Base-by-base conservation (phyloP, 1,140 invertebrate genomes). In the Triops longicaudatus region DNA sequence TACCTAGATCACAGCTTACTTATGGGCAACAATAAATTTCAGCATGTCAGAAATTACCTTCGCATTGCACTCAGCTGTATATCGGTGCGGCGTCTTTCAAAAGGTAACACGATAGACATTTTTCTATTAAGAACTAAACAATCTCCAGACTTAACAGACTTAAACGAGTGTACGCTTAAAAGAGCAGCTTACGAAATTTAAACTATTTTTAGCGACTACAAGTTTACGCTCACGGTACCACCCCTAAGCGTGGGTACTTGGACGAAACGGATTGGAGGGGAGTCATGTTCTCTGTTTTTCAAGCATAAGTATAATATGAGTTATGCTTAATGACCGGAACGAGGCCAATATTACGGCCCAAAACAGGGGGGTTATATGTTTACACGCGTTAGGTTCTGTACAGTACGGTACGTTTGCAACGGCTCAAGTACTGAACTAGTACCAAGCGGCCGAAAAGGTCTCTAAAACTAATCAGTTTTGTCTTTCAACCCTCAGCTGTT, bases 381-480 rank as follows among this genome's bases (percentile, higher is more conserved):
- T 63, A 63, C 50, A 63, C 50, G 50, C 50, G 22, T 63, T 63
- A 63, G 50, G 50, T 63, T 37, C 31, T 37, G 7, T 37, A 37
- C 31, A 2, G 31, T 37, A 37, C 31, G 31, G 50, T n/a, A 63
- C 17, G 17, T 17, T 63, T 63, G 50, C 50, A 63, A 63, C 50
- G 50, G 50, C 9, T 63, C 50, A 63, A 63, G 50, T 63, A 63
- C 3, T 10, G 3, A 17, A n/a, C 17, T 63, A 44, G 17, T 63
- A 22, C 7, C 14, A 22, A 63, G 6, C 50, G 17, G 3, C 50
- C 50, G 50, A 63, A 63, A 63, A 63, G 50, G 50, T 63, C 50
- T 22, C 50, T 14, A 63, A 63, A 63, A 63, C 50, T 63, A 63
- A 63, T 63, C 50, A 63, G 50, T 63, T 63, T 63, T 63, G 50